Evolutionary conservation across 2,113 vertebrate genomes (phyloP).

Genomic region (Chlorodrepanis virens): DNA sequence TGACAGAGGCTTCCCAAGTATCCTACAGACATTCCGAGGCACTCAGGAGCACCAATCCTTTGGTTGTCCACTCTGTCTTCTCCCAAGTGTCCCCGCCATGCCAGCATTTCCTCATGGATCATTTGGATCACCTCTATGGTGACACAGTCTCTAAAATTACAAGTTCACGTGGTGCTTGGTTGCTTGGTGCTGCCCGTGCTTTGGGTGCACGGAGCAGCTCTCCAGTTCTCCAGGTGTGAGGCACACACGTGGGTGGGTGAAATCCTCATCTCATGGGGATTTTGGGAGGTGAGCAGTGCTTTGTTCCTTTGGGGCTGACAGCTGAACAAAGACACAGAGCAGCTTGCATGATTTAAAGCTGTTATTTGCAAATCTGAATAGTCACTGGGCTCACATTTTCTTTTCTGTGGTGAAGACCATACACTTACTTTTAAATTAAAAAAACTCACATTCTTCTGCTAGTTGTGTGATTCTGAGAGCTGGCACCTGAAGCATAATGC

Average conservation of each 20-base stretch:
- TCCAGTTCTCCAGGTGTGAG: background rate
- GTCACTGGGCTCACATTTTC: background rate
- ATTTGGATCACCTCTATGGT: background rate
- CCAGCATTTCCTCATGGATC: background rate
- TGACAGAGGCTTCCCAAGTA: background rate
- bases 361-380: background rate
- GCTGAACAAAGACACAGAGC: accelerated
- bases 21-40: background rate
- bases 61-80: background rate
- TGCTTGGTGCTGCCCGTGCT: background rate
- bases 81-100: background rate
- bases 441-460: background rate
- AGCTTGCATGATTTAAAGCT: background rate
- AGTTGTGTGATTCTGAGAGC: background rate
- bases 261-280: background rate
- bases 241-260: background rate
- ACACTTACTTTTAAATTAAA: background rate
- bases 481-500: background rate
- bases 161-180: background rate
- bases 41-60: background rate
- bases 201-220: background rate
- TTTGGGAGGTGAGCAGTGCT: background rate
- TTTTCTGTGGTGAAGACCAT: background rate
- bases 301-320: background rate
- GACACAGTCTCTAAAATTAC: background rate